Base-by-base conservation (phyloP, 2,797 vertebrate species). In the Gambelia wislizenii region DNA sequence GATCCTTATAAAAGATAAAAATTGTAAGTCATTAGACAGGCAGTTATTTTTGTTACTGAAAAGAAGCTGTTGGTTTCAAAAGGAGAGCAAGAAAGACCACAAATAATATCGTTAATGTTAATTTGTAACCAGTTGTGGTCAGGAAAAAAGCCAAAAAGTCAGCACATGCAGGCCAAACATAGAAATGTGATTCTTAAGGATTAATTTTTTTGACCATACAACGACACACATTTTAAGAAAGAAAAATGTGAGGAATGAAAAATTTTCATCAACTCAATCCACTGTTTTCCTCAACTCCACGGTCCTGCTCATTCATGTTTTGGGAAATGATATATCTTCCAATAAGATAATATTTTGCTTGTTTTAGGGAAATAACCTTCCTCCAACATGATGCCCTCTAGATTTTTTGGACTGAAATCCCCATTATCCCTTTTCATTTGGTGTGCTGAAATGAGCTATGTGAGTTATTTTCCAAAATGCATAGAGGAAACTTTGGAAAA, bases 1-100 rank as follows among this genome's bases (percentile, higher is more conserved):
- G 97, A 97, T 96, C 97, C 97, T 97, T 96, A 94, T 89, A 96
- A 96, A 91, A 97, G 95, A 97, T 87, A 97, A 96, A 97, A 97
- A 96, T 89, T 1, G 93, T 92, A 84, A 95, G 96, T 96, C 96
- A 95, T 96, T 76, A 97, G 91, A 92, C 36, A 91, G 25, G 20
- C 85, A 89, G 49, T 85, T 90, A 61, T 90, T 92, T 92, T 89
- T 59, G 49, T 79, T 94, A 83, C 76, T 75, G 69, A 94, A 93
- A 95, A 95, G n/a, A 86, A 94, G 75, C 36, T 86, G 92, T 91
- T 89, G 90, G 89, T 91, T 95, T 91, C 8, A 93, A 91, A 88
- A 84, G 90, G 56, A 95, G 89, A 91, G 79, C 80, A 92, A 92
- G 30, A 33, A 49, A 25, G n/a, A 49, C 25, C 49, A 84, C 18